A percentile compares a stretch with the other conserved stretches of the same genome.
Evolutionary conservation across 2,888 invertebrate species (phyloP).

Genomic region (Anthophora plumipes): DNA sequence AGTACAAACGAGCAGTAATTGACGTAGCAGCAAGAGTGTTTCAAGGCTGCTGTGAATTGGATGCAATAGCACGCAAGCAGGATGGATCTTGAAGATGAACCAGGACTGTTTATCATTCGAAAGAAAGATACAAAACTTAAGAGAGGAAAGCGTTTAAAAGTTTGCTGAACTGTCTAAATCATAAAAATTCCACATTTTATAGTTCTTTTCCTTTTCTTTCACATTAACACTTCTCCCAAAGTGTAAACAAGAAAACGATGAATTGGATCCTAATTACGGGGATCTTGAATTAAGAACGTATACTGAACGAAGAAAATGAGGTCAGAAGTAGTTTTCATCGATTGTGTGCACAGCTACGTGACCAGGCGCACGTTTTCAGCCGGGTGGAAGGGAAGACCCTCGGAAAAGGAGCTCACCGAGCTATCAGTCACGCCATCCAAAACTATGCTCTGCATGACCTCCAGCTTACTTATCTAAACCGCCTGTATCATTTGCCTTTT

Average conservation of each 20-base stretch:
- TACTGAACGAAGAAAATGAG: background rate
- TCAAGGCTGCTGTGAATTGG: conserved; percentile 43
- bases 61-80: conserved; percentile 32
- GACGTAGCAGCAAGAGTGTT: conserved; percentile 1
- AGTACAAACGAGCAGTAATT: conserved; percentile 15
- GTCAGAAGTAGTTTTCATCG: background rate
- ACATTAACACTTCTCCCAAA: too few species aligned
- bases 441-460: too few species aligned
- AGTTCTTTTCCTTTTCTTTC: too few species aligned
- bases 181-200: too few species aligned
- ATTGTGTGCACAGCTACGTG: conserved; percentile 23
- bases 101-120: background rate
- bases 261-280: background rate
- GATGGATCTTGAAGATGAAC: background rate
- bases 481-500: background rate
- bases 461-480: too few species aligned
- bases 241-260: too few species aligned
- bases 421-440: background rate
- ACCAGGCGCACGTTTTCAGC: conserved; percentile 15
- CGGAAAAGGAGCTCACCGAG: background rate
- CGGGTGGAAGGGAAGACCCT: background rate
- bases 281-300: background rate
- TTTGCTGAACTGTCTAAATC: too few species aligned
- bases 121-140: background rate
- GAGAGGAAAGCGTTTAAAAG: too few species aligned